Base-by-base conservation (phyloP, 2,888 invertebrate species). In the Drosophila putrida region DNA sequence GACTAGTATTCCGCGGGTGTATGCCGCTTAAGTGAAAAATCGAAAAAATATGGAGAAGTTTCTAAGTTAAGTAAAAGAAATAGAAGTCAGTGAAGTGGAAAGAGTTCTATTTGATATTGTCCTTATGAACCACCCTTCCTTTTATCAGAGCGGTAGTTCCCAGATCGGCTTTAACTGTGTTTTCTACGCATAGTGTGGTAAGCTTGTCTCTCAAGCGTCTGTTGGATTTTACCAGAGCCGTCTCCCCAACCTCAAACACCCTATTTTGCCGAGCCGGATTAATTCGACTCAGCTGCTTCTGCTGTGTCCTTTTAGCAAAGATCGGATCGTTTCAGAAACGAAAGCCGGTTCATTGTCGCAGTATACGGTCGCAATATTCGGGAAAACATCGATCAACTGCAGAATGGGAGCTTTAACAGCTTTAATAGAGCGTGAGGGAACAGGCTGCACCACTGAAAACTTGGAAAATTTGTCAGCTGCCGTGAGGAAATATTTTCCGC, bases 181-280 rank as follows among this genome's bases (percentile, higher is more conserved):
- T n/a, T n/a, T 57, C 57, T 9, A 46, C 46, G 15, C 28, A 46
- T 3, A 57, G 38, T 36, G 46, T 36, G 3, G 28, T 57, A 28
- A 57, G 4, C 36, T 46, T 55, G 36, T 55, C 10, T 35, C 44
- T 35, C 9, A 55, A n/a, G 1, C 11, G 35, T 6, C 28, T 38
- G 27, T 57, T 46, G 13, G 46, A 6, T 11, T 57, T 57, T 8
- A 57, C 57, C n/a, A 38, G 38, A 0, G 38, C 46, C 36, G 28
- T 28, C 4, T 28, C 28, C 4, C 28, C 28, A 4, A 53, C 15
- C 27, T 57, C 46, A 36, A 57, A 57, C 27, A 43, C 36, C 28
- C 38, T 57, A 36, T 46, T 57, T 15, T 46, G 57, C 6, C 13
- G 44, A 36, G 39, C n/a, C 4, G 28, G 15, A 57, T 46, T 57